Conservation (phyloP, 2,888 invertebrate genomes). For the Hydriomena furcata region DNA sequence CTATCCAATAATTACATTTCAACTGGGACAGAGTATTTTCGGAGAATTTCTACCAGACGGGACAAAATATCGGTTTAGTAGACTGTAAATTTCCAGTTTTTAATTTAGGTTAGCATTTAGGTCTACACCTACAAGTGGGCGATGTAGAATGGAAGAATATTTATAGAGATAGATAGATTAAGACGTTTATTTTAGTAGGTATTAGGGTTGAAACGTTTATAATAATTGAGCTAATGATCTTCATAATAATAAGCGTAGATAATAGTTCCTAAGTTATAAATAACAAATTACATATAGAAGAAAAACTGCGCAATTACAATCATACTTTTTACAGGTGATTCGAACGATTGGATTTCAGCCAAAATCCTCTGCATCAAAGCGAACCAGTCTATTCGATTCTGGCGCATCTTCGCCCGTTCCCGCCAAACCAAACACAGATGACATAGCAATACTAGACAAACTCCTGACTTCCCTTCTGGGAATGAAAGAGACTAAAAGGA, state of each 20-base stretch:
- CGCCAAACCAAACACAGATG: conserved; percentile 72
- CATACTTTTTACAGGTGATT: conserved; percentile 53
- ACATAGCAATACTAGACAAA: conserved; percentile 86
- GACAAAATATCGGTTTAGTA: neutral
- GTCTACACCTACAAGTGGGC: too few species aligned
- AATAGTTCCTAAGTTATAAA: too few species aligned
- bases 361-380: conserved; percentile 55
- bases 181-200: too few species aligned
- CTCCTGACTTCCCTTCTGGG: conserved; percentile 85
- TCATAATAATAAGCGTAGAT: too few species aligned
- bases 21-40: neutral
- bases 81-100: neutral
- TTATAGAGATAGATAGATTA: too few species aligned
- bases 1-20: conserved; percentile 20
- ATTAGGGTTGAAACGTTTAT: too few species aligned
- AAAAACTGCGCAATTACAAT: neutral
- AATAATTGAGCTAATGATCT: too few species aligned
- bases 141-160: too few species aligned
- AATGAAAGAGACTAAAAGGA: conserved; percentile 59
- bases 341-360: conserved; percentile 63
- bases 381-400: conserved; percentile 60
- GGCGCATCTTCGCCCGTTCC: conserved; percentile 55
- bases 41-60: neutral
- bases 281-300: too few species aligned
- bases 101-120: too few species aligned